Percentiles rank a stretch among this genome's conserved stretches.
Evolutionary conservation across 1,140 invertebrate genomes (phyloP).

Genomic region (Lepidostoma basale): DNA sequence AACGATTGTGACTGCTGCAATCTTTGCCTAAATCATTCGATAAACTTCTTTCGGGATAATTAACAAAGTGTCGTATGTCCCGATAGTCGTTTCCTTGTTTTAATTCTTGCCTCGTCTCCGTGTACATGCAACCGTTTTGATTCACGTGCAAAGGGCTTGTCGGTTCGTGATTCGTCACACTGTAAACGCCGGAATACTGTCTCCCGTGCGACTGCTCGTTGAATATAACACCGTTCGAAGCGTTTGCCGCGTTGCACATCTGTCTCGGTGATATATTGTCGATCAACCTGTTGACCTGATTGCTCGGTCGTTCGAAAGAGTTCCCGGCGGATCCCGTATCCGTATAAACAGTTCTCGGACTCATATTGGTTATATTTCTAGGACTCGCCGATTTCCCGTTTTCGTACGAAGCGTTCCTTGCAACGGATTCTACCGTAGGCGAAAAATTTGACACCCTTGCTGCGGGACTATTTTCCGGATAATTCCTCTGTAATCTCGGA

Average conservation of each 20-base stretch:
- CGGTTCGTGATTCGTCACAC: constrained; percentile 43
- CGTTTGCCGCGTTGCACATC: constrained; percentile 47
- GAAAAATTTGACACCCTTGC: constrained; percentile 40
- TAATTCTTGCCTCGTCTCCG: constrained; percentile 31
- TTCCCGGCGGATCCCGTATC: constrained; percentile 47
- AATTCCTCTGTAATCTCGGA: constrained; percentile 25
- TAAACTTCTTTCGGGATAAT: constrained; percentile 5
- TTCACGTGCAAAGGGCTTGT: constrained; percentile 17
- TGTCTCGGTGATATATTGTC: constrained; percentile 37
- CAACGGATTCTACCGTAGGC: constrained; percentile 33
- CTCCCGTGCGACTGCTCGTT: constrained; percentile 51
- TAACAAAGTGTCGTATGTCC: constrained; percentile 37
- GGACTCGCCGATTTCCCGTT: constrained; percentile 52
- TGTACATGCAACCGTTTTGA: constrained; percentile 20
- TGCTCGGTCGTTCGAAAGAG: constrained; percentile 50
- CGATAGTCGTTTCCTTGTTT: constrained; percentile 36
- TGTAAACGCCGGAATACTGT: constrained; percentile 49
- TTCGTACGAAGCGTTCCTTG: constrained; percentile 48
- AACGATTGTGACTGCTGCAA: constrained; percentile 9
- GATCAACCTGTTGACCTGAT: constrained; percentile 35
- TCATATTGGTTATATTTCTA: constrained; percentile 53
- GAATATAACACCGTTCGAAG: constrained; percentile 49
- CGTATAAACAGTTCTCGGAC: constrained; percentile 52
- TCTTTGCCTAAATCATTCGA: constrained; percentile 20
- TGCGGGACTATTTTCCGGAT: constrained; percentile 18